phyloP scores from a whole-genome alignment of 1,140 invertebrate genomes.

The Orius laevigatus region DNA sequence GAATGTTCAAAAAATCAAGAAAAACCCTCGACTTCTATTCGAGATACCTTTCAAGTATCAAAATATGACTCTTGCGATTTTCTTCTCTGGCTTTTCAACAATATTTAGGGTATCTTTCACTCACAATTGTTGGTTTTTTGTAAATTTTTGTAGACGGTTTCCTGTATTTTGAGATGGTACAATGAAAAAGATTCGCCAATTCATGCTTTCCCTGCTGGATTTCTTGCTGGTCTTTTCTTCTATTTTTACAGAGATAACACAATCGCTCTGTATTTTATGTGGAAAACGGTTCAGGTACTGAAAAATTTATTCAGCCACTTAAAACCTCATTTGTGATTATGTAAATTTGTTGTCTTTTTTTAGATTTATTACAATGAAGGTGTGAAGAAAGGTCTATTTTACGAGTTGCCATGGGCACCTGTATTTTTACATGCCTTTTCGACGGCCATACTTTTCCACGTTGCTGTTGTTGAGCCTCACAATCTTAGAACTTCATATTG shows the following conservation, averaged over 20 bases:
- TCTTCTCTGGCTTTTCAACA: conserved; percentile 43
- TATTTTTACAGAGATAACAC: conserved; percentile 47
- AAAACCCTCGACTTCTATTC: conserved; percentile 32
- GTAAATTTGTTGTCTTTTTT: conserved; percentile 20
- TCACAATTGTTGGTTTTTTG: conserved; percentile 8
- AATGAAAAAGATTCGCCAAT: conserved; percentile 36
- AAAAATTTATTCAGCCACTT: neutral
- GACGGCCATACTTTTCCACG: conserved; percentile 64
- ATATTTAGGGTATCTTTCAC: conserved; percentile 37
- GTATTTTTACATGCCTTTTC: conserved; percentile 60
- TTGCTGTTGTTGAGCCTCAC: conserved; percentile 60
- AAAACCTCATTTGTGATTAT: conserved; percentile 4
- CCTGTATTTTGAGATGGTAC: conserved; percentile 38
- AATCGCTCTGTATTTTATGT: conserved; percentile 50
- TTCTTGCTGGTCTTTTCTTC: conserved; percentile 43
- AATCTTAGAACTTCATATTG: conserved; percentile 66
- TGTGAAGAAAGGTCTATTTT: conserved; percentile 35
- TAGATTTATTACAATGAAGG: conserved; percentile 43
- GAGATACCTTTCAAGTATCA: conserved; percentile 34
- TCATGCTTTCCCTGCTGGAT: conserved; percentile 44
- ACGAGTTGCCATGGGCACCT: conserved; percentile 41
- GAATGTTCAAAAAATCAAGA: conserved; percentile 30
- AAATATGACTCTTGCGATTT: conserved; percentile 40
- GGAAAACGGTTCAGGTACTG: conserved; percentile 48
- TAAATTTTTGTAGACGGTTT: conserved; percentile 32